These are phyloP conservation scores for Ormyrus pomaceus DNA, from an alignment of 2,888 invertebrate species.

Conservation along the genomic window DNA sequence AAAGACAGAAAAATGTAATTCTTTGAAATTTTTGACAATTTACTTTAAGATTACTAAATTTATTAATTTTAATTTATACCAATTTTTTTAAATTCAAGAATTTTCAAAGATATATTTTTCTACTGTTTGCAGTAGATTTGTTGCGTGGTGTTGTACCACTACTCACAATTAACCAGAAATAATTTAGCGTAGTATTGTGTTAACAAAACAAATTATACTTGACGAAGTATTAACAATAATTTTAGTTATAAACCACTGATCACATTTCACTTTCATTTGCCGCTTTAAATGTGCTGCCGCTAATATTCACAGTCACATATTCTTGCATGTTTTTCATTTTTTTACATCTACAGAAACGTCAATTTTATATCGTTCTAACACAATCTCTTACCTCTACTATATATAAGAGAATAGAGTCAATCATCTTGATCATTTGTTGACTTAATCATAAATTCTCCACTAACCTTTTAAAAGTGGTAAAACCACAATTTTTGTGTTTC, in stretches of 20 bases:
- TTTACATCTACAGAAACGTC: conserved; percentile 54
- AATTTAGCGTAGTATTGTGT: conserved; percentile 23
- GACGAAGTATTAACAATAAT: conserved; percentile 70
- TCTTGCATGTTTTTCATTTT: conserved; percentile 45
- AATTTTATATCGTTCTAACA: conserved; percentile 50
- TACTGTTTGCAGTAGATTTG: conserved; percentile 40
- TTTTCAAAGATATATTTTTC: conserved; percentile 31
- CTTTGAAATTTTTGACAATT: conserved; percentile 18
- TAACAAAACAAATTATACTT: conserved; percentile 67
- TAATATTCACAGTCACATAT: conserved; percentile 49
- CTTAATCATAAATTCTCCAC: neutral
- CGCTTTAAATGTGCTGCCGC: conserved; percentile 73
- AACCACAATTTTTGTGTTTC: no score
- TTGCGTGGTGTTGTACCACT: conserved; percentile 42
- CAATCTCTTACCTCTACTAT: conserved; percentile 16
- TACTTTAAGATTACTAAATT: no score
- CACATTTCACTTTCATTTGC: conserved; percentile 74
- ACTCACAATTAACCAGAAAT: conserved; percentile 47
- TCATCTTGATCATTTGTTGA: neutral
- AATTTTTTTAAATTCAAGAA: conserved; percentile 5
- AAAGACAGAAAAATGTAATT: neutral
- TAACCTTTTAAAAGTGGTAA: no score
- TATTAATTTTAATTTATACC: no score
- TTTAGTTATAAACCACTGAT: conserved; percentile 70
- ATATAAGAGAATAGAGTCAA: conserved; percentile 24